A percentile compares a stretch with the other conserved stretches of the same genome.
These are phyloP conservation scores for Psilopogon haemacephalus DNA, from an alignment of 2,113 vertebrate genomes.

Conservation along the genomic window DNA sequence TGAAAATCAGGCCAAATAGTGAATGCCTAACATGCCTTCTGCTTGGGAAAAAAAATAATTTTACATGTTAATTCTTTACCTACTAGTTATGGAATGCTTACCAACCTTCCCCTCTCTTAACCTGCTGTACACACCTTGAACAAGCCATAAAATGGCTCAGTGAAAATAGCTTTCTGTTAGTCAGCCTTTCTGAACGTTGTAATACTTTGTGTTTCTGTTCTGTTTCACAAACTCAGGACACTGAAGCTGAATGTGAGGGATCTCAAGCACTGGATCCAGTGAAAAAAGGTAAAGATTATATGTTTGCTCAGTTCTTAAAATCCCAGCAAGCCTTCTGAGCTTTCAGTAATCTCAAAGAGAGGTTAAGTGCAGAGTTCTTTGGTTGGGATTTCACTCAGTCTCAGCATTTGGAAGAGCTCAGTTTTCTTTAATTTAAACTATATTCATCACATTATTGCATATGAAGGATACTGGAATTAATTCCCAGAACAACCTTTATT, in stretches of 20 bases:
- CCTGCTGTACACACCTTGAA: neutral
- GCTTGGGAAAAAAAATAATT: neutral
- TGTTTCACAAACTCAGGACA: constrained; percentile 23
- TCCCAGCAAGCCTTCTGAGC: neutral
- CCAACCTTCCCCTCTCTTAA: neutral
- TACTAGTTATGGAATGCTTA: neutral
- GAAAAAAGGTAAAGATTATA: constrained; percentile 29
- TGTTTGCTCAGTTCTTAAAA: neutral
- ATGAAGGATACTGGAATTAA: neutral
- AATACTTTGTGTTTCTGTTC: neutral
- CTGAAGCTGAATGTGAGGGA: neutral
- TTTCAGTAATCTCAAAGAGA: neutral
- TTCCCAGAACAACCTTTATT: neutral
- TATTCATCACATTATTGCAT: neutral
- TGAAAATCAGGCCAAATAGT: neutral
- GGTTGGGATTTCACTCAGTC: neutral
- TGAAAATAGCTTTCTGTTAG: neutral
- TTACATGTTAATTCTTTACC: neutral
- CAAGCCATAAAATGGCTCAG: neutral
- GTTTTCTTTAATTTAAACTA: neutral
- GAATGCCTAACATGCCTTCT: neutral
- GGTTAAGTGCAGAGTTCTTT: neutral
- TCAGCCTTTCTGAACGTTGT: neutral
- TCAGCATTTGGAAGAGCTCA: neutral
- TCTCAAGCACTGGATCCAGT: constrained; percentile 9